phyloP scores from a whole-genome alignment of 2,113 vertebrate species.

The Coptodon bakossiorum region DNA sequence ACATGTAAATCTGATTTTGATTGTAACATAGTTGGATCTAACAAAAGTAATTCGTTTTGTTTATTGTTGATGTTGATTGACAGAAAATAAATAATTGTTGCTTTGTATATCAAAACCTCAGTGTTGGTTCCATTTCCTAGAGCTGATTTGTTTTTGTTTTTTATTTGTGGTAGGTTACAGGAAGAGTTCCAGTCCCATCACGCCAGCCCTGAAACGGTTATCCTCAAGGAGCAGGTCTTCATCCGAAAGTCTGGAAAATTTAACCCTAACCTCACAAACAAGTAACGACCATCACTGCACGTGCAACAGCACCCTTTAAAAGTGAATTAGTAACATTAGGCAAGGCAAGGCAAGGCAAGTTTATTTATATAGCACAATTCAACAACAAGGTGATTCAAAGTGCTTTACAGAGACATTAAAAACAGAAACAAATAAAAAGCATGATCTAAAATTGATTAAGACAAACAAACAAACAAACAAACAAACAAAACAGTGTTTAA shows the following conservation, averaged over 20 bases:
- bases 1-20: not conserved
- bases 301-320: rapidly evolving
- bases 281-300: conserved; percentile 64
- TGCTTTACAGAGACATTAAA: no score
- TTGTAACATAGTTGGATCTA: not conserved
- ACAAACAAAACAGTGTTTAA: no score
- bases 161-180: not conserved
- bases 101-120: rapidly evolving
- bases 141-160: conserved; percentile 64
- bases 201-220: conserved; percentile 73
- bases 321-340: not conserved
- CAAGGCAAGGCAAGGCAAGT: no score
- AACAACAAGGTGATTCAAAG: no score
- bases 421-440: no score
- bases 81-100: not conserved
- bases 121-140: conserved; percentile 38
- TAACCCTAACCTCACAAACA: conserved; percentile 73
- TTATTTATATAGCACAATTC: no score
- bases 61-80: not conserved
- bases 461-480: no score
- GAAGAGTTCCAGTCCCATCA: conserved; percentile 51
- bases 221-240: conserved; percentile 75
- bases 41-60: not conserved
- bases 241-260: conserved; percentile 85
- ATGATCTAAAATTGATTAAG: no score